Conservation (phyloP, 2,113 vertebrate genomes). For the Lagopus leucura region DNA sequence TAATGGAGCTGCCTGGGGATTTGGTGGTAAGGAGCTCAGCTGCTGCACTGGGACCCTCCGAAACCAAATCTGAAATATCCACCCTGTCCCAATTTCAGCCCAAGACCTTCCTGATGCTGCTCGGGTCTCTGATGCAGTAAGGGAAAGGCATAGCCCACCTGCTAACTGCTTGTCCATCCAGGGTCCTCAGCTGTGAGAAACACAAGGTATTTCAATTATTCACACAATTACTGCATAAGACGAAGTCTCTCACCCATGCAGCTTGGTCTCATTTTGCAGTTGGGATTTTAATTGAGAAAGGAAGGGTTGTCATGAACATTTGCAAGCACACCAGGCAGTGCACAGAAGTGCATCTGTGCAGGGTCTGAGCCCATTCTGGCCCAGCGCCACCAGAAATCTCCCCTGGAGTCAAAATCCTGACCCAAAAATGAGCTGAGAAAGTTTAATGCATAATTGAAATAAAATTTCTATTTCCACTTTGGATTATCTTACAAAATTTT, state of each 20-base stretch:
- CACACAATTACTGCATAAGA: neutral
- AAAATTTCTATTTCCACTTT: constrained; percentile 60
- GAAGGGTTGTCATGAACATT: neutral
- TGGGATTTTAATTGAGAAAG: neutral
- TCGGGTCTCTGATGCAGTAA: neutral
- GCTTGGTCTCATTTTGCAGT: accelerated
- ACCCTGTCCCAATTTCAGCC: neutral
- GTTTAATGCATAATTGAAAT: constrained; percentile 59
- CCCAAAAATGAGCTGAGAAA: constrained; percentile 7
- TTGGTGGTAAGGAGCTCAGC: neutral
- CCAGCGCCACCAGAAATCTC: accelerated
- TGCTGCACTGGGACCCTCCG: neutral
- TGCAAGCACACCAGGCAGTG: accelerated
- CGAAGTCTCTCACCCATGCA: neutral
- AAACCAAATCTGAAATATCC: neutral
- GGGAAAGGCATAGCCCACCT: neutral
- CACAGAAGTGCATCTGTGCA: neutral
- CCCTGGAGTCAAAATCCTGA: neutral
- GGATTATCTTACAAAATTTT: constrained; percentile 59
- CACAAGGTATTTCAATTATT: constrained; percentile 2
- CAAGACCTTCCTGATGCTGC: neutral
- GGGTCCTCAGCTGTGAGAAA: neutral
- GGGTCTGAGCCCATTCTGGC: neutral
- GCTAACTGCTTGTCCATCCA: neutral
- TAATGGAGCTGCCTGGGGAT: neutral